Percentiles rank a stretch among this genome's conserved stretches.
Evolutionary conservation across 1,140 invertebrate species (phyloP).

Genomic region (Drosophila trapezifrons): DNA sequence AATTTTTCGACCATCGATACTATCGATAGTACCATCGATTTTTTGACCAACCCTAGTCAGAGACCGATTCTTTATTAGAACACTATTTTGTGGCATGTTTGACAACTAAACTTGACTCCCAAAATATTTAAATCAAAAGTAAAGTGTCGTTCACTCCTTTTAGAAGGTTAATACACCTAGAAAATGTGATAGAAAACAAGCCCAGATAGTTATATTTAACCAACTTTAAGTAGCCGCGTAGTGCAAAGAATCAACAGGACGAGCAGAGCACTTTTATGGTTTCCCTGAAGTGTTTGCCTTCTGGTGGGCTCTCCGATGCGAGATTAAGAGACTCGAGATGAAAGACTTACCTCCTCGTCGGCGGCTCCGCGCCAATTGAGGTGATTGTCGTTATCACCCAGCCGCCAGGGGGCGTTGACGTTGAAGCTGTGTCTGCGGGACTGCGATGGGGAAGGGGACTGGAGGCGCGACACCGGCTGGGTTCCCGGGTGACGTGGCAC

Average conservation of each 20-base stretch:
- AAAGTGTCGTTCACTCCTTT: no score
- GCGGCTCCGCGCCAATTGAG: slow-evolving; percentile 24
- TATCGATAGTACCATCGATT: no score
- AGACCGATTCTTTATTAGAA: no score
- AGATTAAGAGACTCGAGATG: slow-evolving; percentile 10
- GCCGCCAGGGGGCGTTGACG: slow-evolving; percentile 17
- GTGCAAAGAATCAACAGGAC: slow-evolving; percentile 28
- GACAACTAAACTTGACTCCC: no score
- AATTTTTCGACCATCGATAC: no score
- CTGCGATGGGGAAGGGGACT: slow-evolving; percentile 2
- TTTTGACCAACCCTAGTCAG: no score
- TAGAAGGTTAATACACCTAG: background rate
- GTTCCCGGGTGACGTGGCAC: slow-evolving; percentile 35
- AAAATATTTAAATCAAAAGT: no score
- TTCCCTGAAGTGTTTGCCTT: slow-evolving; percentile 36
- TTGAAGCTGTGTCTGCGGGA: slow-evolving; percentile 32
- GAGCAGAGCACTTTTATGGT: slow-evolving; percentile 36
- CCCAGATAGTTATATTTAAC: slow-evolving; percentile 18
- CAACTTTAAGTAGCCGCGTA: background rate
- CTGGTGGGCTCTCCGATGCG: slow-evolving; percentile 17
- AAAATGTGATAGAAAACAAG: background rate
- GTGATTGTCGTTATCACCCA: slow-evolving; percentile 39
- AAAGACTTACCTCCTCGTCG: slow-evolving; percentile 60
- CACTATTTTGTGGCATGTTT: no score
- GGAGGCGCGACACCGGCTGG: slow-evolving; percentile 10